Percentiles rank a stretch among this genome's conserved stretches.
These are phyloP conservation scores for Macrotis lagotis DNA, from an alignment of 2,113 vertebrate genomes.

Conservation along the genomic window DNA sequence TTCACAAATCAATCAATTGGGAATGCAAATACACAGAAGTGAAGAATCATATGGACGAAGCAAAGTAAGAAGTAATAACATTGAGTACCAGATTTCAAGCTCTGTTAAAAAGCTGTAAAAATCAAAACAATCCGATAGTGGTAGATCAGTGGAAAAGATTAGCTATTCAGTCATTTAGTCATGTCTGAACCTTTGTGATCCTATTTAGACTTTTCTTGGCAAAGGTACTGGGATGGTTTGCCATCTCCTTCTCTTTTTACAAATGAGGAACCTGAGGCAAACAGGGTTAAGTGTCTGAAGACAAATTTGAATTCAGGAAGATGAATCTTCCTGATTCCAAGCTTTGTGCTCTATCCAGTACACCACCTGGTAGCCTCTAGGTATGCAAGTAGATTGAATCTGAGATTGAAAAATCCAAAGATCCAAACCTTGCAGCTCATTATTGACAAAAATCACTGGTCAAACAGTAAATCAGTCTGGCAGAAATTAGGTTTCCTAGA, in stretches of 20 bases:
- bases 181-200: not conserved
- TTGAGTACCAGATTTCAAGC: not conserved
- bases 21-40: not conserved
- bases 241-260: not conserved
- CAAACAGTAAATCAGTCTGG: not conserved
- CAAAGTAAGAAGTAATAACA: not conserved
- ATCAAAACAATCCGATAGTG: not conserved
- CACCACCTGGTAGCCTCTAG: no score
- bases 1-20: not conserved
- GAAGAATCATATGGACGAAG: not conserved
- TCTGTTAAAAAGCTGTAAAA: not conserved
- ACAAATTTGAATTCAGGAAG: not conserved
- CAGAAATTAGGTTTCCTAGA: not conserved
- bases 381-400: not conserved
- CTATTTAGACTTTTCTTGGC: not conserved
- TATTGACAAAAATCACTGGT: not conserved
- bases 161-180: not conserved
- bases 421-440: not conserved
- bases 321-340: not conserved
- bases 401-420: not conserved
- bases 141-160: not conserved
- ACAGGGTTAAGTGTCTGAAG: not conserved
- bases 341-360: no score
- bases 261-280: not conserved
- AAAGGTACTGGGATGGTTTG: not conserved